phyloP scores from a whole-genome alignment of 2,797 vertebrate species.

The Orestias chungarensis region DNA sequence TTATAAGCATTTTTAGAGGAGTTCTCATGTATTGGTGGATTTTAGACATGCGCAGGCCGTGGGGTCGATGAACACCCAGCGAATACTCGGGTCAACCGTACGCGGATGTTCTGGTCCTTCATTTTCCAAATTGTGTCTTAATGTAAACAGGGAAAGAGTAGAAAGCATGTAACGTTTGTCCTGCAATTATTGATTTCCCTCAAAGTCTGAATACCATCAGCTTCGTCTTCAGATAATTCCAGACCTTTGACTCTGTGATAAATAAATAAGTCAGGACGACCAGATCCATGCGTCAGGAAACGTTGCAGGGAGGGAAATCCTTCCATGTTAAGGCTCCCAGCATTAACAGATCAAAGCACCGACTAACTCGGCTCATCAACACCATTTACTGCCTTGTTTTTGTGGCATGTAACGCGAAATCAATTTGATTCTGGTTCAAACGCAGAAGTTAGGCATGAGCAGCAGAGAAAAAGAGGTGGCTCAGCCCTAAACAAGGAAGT shows the following conservation, averaged over 20 bases:
- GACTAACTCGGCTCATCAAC: neutral
- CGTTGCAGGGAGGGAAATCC: neutral
- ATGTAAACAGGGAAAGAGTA: neutral
- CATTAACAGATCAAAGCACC: neutral
- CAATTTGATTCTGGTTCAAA: neutral
- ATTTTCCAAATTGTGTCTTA: no score
- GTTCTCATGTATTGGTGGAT: no score
- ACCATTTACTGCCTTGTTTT: neutral
- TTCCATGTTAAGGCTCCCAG: neutral
- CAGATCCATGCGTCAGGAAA: slow-evolving; percentile 5
- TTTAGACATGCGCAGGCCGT: no score
- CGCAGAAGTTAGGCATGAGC: neutral
- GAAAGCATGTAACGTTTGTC: no score
- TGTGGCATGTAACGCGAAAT: neutral
- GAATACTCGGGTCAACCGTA: no score
- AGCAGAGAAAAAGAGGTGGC: neutral
- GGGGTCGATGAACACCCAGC: no score
- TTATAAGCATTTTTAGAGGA: no score
- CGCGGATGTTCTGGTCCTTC: no score
- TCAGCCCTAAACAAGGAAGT: neutral
- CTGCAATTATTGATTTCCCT: no score
- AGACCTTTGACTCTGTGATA: neutral
- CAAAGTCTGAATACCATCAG: neutral
- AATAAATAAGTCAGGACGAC: neutral
- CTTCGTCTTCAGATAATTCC: neutral